A percentile compares a stretch with the other conserved stretches of the same genome.
Conservation (phyloP, 2,888 invertebrate genomes). For the Allophyes oxyacanthae region DNA sequence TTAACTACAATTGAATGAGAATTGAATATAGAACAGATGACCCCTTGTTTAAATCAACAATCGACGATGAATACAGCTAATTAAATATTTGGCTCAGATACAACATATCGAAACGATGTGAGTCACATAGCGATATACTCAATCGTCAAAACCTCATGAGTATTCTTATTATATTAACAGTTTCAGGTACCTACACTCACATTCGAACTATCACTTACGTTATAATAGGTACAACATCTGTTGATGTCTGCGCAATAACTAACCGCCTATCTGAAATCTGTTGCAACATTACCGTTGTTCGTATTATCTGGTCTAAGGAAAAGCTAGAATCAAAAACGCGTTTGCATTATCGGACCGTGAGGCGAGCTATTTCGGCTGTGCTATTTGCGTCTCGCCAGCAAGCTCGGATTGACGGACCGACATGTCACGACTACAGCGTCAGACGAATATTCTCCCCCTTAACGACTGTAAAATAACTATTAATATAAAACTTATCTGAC, state of each 20-base stretch:
- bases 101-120: conserved; percentile 68
- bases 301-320: conserved; percentile 70
- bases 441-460: conserved; percentile 69
- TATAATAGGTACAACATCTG: conserved; percentile 8
- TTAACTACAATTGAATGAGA: conserved; percentile 10
- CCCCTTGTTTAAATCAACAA: conserved; percentile 59
- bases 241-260: conserved; percentile 19
- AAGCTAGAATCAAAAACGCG: conserved; percentile 84
- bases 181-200: conserved; percentile 45
- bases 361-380: conserved; percentile 84
- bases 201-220: conserved; percentile 14
- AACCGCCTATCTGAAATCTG: conserved; percentile 31
- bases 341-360: conserved; percentile 86
- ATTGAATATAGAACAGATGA: conserved; percentile 2
- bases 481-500: conserved; percentile 57
- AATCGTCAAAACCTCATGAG: conserved; percentile 51
- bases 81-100: conserved; percentile 75
- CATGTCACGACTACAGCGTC: conserved; percentile 83
- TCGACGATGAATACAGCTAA: conserved; percentile 69
- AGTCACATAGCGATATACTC: conserved; percentile 62
- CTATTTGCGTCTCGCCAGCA: conserved; percentile 86
- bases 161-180: conserved; percentile 43
- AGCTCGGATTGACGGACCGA: conserved; percentile 88
- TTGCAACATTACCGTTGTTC: conserved; percentile 49
- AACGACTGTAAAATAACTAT: conserved; percentile 67